These are phyloP conservation scores for Pseudoatta argentina DNA, from an alignment of 1,140 invertebrate genomes.

Conservation along the genomic window DNA sequence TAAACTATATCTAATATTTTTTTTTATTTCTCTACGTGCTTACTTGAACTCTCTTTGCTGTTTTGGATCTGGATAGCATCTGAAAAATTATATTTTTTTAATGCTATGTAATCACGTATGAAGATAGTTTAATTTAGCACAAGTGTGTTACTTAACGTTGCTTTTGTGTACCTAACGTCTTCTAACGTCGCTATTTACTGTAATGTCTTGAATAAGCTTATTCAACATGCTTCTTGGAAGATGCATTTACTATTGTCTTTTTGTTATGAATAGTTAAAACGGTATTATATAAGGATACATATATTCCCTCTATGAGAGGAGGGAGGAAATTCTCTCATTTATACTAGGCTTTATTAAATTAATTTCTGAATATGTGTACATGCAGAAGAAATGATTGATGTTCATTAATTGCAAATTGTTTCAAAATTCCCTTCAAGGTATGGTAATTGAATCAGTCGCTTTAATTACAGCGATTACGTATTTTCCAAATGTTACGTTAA, in stretches of 20 bases:
- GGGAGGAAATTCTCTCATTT: background rate
- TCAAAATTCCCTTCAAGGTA: background rate
- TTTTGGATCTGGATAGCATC: background rate
- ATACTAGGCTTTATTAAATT: background rate
- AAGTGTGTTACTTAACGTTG: background rate
- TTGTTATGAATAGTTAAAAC: slow-evolving; percentile 2
- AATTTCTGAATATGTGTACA: slow-evolving; percentile 4
- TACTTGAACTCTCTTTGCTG: background rate
- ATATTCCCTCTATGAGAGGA: background rate
- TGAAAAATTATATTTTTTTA: background rate
- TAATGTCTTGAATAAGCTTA: background rate
- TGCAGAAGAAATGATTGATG: background rate
- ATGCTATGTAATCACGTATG: background rate
- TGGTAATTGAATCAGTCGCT: slow-evolving; percentile 14
- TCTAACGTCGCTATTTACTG: slow-evolving; percentile 6
- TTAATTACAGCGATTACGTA: background rate
- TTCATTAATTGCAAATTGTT: background rate
- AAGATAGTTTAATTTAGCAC: slow-evolving; percentile 5
- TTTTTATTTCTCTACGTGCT: background rate
- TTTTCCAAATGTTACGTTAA: background rate
- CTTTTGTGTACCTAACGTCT: background rate
- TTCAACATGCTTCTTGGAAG: background rate
- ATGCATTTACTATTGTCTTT: slow-evolving; percentile 7
- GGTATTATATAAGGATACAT: slow-evolving; percentile 24
- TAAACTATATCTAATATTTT: background rate